A percentile compares a stretch with the other conserved stretches of the same genome.
Evolutionary conservation across 30 jellyfish, hydroid and myxozoan species (phyloP).

Genomic region (Hydractinia symbiolongicarpus): DNA sequence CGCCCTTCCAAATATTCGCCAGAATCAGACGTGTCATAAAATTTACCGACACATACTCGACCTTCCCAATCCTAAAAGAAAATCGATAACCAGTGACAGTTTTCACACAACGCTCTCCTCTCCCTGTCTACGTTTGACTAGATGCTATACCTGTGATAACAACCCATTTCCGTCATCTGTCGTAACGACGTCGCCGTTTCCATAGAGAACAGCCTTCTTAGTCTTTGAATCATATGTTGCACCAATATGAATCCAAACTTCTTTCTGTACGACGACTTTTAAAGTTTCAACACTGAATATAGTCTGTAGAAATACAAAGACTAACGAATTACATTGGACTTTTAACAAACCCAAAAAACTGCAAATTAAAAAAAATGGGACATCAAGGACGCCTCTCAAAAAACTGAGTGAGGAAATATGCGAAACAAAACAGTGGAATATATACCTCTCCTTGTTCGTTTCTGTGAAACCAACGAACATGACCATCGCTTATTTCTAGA

Average conservation of each 20-base stretch:
- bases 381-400: no score
- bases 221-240: constrained; percentile 60
- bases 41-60: constrained; percentile 70
- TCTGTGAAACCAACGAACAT: constrained; percentile 82
- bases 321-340: no score
- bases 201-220: constrained; percentile 55
- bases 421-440: not conserved
- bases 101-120: no score
- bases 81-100: not conserved
- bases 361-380: no score
- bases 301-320: constrained; percentile 33
- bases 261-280: constrained; percentile 54
- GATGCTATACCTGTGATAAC: constrained; percentile 50
- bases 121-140: no score
- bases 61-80: constrained; percentile 82
- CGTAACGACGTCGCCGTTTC: constrained; percentile 52
- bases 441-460: constrained; percentile 83
- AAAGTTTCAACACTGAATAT: constrained; percentile 82
- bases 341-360: no score
- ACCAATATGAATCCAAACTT: constrained; percentile 81
- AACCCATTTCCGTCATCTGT: constrained; percentile 69
- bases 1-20: constrained; percentile 88
- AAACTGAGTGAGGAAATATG: no score
- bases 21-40: constrained; percentile 61
- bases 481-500: constrained; percentile 77